Base-by-base conservation (phyloP, 2,113 vertebrate genomes). In the Genyomyrus donnyi region DNA sequence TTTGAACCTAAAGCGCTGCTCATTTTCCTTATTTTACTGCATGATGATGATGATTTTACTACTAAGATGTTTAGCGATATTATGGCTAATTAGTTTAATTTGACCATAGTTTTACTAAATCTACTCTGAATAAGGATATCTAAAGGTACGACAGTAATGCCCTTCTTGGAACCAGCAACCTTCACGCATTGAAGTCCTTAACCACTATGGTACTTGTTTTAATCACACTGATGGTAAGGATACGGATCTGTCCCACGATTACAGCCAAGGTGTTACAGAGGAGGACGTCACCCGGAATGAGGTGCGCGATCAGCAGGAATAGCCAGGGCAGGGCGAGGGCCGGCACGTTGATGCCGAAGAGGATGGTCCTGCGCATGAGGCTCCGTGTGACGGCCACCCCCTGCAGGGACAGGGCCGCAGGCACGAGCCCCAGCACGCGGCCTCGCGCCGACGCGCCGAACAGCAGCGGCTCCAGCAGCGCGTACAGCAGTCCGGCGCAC, bases 241-340 rank as follows among this genome's bases (percentile, higher is more conserved):
- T 97, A 97, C 97, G 97, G 0, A 94, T 89, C 7, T 94, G 88
- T 15, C 97, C 97, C 7, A 94, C 91, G 0, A 95, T 13, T 0
- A 97, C 94, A 45, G 96, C 96, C 86, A 96, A 93, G 0, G 96
- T 62, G 11, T 97, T 97, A 58, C 95, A 95, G 90, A 97, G 2
- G 88, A 97, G 92, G 1, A 95, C 95, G 5, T 95, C 95, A 84
- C 90, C 92, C 2, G 97, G 97, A 5, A 97, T 91, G 86, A 97
- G 91, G 88, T 96, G 94, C 0, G 94, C 95, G 7, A 94, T 0
- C 0, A 97, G 93, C 85, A 96, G 85, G 84, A 96, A 84, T 0
- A 96, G 39, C 96, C 96, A 96, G 0, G 97, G 97, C 85, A 97
- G 89, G 35, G 96, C 88, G 35, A 91, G 21, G 0, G 95, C 93